Percentiles rank a stretch among this genome's conserved stretches.
phyloP scores from a whole-genome alignment of 2,113 vertebrate genomes.

The Neolamprologus devosi region DNA sequence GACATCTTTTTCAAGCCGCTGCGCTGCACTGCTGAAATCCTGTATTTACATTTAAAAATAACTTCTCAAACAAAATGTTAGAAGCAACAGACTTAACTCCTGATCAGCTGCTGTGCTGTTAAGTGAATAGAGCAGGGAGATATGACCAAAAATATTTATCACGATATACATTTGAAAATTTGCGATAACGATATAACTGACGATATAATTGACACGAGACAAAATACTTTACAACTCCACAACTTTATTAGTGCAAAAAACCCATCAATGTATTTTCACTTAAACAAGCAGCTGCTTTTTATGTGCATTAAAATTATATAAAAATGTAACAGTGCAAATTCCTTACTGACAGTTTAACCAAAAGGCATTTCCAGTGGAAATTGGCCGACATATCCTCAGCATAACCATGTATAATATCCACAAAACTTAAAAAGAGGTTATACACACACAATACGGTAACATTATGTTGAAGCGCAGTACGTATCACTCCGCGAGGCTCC shows the following conservation, averaged over 20 bases:
- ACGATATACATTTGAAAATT: neutral
- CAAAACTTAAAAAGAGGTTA: too few species aligned
- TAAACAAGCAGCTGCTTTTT: neutral
- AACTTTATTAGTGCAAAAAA: neutral
- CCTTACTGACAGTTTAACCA: rapidly evolving
- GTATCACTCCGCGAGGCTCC: too few species aligned
- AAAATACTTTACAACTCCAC: neutral
- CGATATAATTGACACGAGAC: rapidly evolving
- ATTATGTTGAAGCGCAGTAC: too few species aligned
- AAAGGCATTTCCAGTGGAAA: too few species aligned
- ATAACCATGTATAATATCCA: too few species aligned
- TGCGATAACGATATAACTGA: rapidly evolving
- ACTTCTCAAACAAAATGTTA: neutral
- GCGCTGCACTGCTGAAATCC: neutral
- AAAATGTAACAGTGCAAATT: rapidly evolving
- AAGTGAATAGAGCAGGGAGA: rapidly evolving
- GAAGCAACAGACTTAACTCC: neutral
- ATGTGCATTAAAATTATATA: neutral
- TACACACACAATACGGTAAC: rapidly evolving
- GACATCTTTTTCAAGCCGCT: neutral
- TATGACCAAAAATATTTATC: neutral
- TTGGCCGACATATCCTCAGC: too few species aligned
- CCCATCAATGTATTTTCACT: neutral
- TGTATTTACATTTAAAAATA: neutral
- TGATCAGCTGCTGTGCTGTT: neutral